Evolutionary conservation across 2,888 invertebrate species (phyloP).

Genomic region (Tipula helvola): DNA sequence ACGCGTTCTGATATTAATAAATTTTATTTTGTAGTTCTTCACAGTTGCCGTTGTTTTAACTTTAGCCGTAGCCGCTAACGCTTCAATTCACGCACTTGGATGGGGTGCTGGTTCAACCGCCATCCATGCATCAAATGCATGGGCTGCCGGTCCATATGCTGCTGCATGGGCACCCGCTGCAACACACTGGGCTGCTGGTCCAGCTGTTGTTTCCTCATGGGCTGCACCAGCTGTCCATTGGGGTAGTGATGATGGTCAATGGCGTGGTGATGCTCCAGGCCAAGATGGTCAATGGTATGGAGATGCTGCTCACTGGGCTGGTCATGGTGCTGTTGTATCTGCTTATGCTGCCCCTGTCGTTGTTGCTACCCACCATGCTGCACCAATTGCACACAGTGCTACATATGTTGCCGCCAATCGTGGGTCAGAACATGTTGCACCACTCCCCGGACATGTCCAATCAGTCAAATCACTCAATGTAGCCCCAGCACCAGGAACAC

Average conservation of each 20-base stretch:
- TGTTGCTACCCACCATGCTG: conserved; percentile 28
- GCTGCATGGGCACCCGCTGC: background rate
- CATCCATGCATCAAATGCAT: background rate
- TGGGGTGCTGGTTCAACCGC: background rate
- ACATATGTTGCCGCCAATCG: background rate
- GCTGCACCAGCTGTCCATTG: conserved; percentile 22
- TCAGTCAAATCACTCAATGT: background rate
- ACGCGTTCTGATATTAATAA: background rate
- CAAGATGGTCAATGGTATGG: conserved; percentile 19
- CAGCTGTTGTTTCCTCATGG: conserved; percentile 28
- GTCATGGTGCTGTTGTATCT: conserved; percentile 30
- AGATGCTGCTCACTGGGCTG: conserved; percentile 23
- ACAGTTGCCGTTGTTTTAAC: conserved; percentile 33
- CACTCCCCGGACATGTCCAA: background rate
- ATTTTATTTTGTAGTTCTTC: conserved; percentile 22
- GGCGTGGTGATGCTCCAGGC: conserved; percentile 21
- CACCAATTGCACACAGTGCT: background rate
- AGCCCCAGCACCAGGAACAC: conserved; percentile 15
- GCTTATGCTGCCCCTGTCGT: conserved; percentile 33
- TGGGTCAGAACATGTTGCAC: background rate
- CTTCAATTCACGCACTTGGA: conserved; percentile 25
- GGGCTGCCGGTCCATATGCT: conserved; percentile 5
- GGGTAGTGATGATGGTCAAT: conserved; percentile 21
- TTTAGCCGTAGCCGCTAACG: conserved; percentile 29
- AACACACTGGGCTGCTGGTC: conserved; percentile 15